These are phyloP conservation scores for Drosophila lacteicornis DNA, from an alignment of 1,140 invertebrate genomes.

Conservation along the genomic window DNA sequence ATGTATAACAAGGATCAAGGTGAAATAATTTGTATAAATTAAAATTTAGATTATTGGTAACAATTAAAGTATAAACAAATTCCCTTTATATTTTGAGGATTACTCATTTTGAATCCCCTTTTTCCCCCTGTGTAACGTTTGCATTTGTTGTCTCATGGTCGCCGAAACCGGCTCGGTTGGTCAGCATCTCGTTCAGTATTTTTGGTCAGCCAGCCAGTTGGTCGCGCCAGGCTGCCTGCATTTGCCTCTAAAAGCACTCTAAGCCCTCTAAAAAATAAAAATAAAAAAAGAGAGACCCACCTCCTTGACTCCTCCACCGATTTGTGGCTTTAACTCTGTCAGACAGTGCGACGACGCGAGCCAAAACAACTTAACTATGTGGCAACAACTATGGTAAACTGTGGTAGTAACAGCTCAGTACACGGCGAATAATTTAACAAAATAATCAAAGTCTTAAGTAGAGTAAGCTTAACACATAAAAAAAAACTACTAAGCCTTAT, in stretches of 20 bases:
- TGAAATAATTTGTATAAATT: too few species aligned
- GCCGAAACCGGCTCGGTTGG: constrained; percentile 37
- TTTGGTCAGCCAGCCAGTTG: constrained; percentile 31
- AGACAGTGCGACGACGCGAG: constrained; percentile 55
- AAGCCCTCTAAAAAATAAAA: neutral
- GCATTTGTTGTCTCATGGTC: constrained; percentile 25
- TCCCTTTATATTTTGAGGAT: too few species aligned
- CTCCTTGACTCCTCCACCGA: neutral
- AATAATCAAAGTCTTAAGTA: too few species aligned
- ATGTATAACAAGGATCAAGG: too few species aligned
- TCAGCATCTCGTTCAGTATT: constrained; percentile 15
- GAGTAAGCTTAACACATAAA: too few species aligned
- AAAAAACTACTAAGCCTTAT: neutral
- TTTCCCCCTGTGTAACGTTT: neutral
- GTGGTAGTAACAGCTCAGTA: constrained; percentile 9
- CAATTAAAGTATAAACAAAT: too few species aligned
- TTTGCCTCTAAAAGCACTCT: constrained; percentile 3
- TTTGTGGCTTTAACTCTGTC: constrained; percentile 34
- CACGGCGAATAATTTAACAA: constrained; percentile 11
- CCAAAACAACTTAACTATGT: constrained; percentile 65
- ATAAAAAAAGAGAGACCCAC: neutral
- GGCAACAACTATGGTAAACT: constrained; percentile 48
- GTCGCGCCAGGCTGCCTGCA: constrained; percentile 20
- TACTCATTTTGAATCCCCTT: neutral
- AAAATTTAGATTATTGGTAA: too few species aligned